Conservation (phyloP, 1,140 invertebrate species). For the Sweltsa coloradensis region DNA sequence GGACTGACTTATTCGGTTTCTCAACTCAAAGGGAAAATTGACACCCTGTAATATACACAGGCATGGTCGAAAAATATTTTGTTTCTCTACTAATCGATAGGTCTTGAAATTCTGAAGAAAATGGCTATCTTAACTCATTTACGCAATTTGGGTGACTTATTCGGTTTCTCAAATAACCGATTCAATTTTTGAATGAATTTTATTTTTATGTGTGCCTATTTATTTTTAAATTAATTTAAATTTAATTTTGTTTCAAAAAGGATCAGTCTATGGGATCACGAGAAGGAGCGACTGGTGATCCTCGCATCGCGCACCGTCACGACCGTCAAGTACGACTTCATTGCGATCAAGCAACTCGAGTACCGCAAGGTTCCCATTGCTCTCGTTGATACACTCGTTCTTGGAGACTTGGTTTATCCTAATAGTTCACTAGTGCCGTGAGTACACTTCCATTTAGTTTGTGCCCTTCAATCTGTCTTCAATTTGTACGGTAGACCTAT, state of each 20-base stretch:
- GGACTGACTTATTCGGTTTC: too few relatives aligned
- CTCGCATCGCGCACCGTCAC: conserved; percentile 56
- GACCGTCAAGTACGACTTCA: conserved; percentile 74
- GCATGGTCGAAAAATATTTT: too few relatives aligned
- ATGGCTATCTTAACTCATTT: too few relatives aligned
- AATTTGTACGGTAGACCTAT: background rate
- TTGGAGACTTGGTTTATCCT: conserved; percentile 69
- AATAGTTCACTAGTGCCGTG: conserved; percentile 65
- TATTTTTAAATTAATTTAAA: conserved; percentile 11
- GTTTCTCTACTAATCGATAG: too few relatives aligned
- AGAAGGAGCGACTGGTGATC: conserved; percentile 66
- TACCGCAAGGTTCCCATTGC: conserved; percentile 50
- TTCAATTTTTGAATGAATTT: too few relatives aligned
- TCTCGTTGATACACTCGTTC: conserved; percentile 52
- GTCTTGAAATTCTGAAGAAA: too few relatives aligned
- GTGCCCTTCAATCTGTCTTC: background rate
- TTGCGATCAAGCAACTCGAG: conserved; percentile 56
- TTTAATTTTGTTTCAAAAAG: conserved; percentile 32
- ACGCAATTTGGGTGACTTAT: too few relatives aligned
- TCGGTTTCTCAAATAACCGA: too few relatives aligned
- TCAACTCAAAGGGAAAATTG: too few relatives aligned
- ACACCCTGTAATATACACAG: too few relatives aligned
- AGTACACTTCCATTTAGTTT: conserved; percentile 32
- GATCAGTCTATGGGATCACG: conserved; percentile 77
- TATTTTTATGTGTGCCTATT: too few relatives aligned